Conservation (phyloP, 2,888 invertebrate genomes). For the Perdita meconis region DNA sequence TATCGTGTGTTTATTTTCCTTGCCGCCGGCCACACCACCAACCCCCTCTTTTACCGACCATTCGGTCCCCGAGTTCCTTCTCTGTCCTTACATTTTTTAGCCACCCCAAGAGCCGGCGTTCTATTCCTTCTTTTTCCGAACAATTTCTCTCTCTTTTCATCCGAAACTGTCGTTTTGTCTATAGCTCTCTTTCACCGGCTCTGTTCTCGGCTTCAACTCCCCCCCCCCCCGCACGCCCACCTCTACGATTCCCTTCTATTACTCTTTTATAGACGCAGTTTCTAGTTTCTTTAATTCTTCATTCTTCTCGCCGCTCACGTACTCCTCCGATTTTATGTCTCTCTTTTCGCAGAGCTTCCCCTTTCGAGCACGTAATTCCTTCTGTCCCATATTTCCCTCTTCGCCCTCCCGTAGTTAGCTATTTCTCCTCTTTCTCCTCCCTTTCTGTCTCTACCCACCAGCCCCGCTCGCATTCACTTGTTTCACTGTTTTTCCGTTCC, state of each 20-base stretch:
- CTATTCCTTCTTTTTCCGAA: not conserved
- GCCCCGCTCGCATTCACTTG: conserved; percentile 4
- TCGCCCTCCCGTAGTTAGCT: conserved; percentile 24
- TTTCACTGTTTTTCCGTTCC: not conserved
- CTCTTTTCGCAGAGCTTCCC: not conserved
- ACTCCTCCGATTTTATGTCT: conserved; percentile 33
- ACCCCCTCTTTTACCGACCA: not conserved
- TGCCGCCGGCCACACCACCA: not conserved
- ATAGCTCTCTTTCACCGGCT: not conserved
- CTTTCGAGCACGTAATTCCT: conserved; percentile 51
- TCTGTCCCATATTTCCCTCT: conserved; percentile 49
- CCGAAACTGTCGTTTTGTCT: not conserved
- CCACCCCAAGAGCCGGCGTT: conserved; percentile 6
- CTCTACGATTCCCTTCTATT: not conserved
- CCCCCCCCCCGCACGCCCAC: not conserved
- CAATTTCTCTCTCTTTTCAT: not conserved
- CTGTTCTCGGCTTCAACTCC: not conserved
- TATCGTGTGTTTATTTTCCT: conserved; percentile 31
- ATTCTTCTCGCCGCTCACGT: conserved; percentile 47
- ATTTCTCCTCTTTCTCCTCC: conserved; percentile 21
- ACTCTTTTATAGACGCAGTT: conserved; percentile 30
- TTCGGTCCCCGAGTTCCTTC: conserved; percentile 14
- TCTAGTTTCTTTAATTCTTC: conserved; percentile 56
- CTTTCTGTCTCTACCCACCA: not conserved
- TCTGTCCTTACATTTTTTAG: conserved; percentile 29